Evolutionary conservation across 2,113 vertebrate species (phyloP).

Genomic region (Neotragus moschatus): DNA sequence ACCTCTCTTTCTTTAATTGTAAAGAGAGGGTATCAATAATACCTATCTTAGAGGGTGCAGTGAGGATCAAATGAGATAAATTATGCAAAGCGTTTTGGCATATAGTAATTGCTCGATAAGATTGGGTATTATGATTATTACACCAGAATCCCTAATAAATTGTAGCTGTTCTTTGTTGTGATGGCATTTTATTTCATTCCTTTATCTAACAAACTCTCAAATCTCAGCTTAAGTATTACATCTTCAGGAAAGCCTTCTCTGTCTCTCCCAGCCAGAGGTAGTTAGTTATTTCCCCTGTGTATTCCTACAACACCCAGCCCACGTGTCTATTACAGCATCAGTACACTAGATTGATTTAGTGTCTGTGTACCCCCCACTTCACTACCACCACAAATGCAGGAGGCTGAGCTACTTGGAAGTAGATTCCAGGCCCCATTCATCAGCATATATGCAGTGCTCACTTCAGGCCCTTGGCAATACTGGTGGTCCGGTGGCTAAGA

Average conservation of each 20-base stretch:
- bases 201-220: conserved; percentile 27
- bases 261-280: not conserved
- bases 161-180: conserved; percentile 1
- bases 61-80: not conserved
- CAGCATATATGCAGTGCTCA: too few species aligned
- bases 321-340: not conserved
- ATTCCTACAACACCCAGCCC: not conserved
- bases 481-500: not conserved
- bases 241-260: not conserved
- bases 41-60: not conserved
- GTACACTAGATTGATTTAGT: not conserved
- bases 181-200: not conserved
- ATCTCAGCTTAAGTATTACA: not conserved
- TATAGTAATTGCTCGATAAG: not conserved
- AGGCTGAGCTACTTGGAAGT: not conserved
- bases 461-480: not conserved
- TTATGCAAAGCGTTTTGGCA: not conserved
- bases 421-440: not conserved
- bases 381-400: not conserved
- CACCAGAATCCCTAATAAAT: conserved; percentile 20
- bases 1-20: not conserved
- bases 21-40: not conserved
- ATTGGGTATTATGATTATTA: not conserved
- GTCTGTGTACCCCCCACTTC: not conserved
- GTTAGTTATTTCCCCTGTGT: too few species aligned